Evolutionary conservation across 2,113 vertebrate genomes (phyloP).

Genomic region (Microcebus jonahi): DNA sequence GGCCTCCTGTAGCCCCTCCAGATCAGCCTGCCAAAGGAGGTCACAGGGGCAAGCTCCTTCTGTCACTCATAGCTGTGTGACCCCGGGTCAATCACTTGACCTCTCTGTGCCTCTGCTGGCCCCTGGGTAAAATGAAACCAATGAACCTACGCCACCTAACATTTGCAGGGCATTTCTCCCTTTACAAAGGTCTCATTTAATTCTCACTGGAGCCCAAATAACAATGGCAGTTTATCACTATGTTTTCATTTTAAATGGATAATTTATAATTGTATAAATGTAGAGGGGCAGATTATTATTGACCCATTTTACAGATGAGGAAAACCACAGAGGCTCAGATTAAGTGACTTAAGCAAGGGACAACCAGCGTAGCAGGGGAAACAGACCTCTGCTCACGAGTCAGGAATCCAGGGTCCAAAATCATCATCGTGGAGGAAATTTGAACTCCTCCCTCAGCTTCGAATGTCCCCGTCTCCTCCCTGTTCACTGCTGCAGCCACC

Average conservation of each 20-base stretch:
- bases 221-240: neutral
- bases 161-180: neutral
- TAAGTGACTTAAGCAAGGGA: neutral
- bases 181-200: neutral
- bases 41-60: neutral
- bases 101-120: neutral
- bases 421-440: neutral
- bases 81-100: neutral
- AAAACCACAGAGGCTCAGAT: neutral
- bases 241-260: neutral
- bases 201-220: neutral
- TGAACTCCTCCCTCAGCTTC: neutral
- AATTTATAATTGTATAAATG: neutral
- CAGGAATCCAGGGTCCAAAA: neutral
- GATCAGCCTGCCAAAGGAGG: constrained; percentile 86
- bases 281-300: neutral
- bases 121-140: neutral
- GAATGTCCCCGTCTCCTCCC: neutral
- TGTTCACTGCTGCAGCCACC: neutral
- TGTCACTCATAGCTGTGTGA: neutral
- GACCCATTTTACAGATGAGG: neutral
- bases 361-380: neutral
- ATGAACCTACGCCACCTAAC: too few relatives aligned
- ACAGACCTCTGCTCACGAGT: too few relatives aligned
- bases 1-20: constrained; percentile 90